phyloP scores from a whole-genome alignment of 2,797 vertebrate species.

The Toxotes lorentzi region DNA sequence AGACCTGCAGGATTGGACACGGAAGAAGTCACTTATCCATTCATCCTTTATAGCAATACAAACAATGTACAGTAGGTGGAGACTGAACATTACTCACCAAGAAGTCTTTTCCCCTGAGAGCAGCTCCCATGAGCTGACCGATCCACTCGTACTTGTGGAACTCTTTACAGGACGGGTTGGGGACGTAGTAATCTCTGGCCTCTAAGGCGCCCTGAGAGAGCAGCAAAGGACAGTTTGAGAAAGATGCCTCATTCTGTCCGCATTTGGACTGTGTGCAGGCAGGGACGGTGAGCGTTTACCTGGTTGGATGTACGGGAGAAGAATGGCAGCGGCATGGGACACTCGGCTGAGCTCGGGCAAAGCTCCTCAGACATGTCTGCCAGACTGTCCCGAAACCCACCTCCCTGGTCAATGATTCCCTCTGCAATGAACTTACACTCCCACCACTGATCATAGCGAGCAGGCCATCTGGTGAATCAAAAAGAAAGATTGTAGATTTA shows the following conservation, averaged over 20 bases:
- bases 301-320: slow-evolving; percentile 96
- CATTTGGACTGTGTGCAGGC: not conserved
- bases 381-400: slow-evolving; percentile 97
- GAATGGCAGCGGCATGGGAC: slow-evolving; percentile 93
- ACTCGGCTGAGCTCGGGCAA: slow-evolving; percentile 96
- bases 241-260: not conserved
- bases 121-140: slow-evolving; percentile 97
- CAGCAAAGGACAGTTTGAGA: slow-evolving; percentile 1
- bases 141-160: slow-evolving; percentile 97
- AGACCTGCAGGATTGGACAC: slow-evolving; percentile 83
- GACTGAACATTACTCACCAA: slow-evolving; percentile 84
- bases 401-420: slow-evolving; percentile 98
- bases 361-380: slow-evolving; percentile 99
- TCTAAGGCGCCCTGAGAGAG: slow-evolving; percentile 91
- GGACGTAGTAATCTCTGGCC: slow-evolving; percentile 97
- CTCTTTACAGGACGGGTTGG: slow-evolving; percentile 96
- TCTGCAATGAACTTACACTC: slow-evolving; percentile 99
- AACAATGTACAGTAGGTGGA: not conserved
- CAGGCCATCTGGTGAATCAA: slow-evolving; percentile 89
- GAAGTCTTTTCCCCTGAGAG: slow-evolving; percentile 96
- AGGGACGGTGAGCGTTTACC: slow-evolving; percentile 73
- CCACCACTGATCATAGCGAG: slow-evolving; percentile 99
- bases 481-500: not conserved
- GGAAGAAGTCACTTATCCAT: not conserved
- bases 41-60: not conserved